These are phyloP conservation scores for Eretmodus cyanostictus DNA, from an alignment of 2,113 vertebrate species.

Conservation along the genomic window DNA sequence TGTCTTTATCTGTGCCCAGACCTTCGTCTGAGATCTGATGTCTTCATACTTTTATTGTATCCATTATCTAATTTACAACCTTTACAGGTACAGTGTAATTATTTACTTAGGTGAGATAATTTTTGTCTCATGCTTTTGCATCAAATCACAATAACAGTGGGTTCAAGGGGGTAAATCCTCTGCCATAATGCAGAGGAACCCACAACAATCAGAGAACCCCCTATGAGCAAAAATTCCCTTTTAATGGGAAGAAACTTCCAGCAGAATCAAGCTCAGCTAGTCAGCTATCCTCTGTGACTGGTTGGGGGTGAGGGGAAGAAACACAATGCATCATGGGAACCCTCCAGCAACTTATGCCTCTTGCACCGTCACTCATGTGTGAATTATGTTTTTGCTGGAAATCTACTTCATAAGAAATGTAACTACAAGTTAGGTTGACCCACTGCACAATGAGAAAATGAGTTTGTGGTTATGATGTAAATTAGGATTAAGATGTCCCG, in stretches of 20 bases:
- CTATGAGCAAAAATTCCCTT: background rate
- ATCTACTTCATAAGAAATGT: background rate
- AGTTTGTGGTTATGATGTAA: background rate
- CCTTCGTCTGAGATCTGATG: fast-evolving
- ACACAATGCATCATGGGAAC: background rate
- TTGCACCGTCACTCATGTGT: fast-evolving
- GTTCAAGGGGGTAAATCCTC: fast-evolving
- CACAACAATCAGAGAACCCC: background rate
- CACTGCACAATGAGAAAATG: background rate
- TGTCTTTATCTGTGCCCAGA: background rate
- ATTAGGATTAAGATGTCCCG: background rate
- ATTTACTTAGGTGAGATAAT: background rate
- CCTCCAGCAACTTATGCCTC: background rate
- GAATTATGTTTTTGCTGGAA: background rate
- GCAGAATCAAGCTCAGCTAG: background rate
- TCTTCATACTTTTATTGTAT: background rate
- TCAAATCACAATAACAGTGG: background rate
- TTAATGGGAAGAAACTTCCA: background rate
- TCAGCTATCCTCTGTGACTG: background rate
- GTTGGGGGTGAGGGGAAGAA: background rate
- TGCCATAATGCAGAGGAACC: background rate
- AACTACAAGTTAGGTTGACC: background rate
- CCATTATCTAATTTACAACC: background rate
- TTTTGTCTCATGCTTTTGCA: background rate
- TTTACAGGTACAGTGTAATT: background rate